Evolutionary conservation across 2,113 vertebrate genomes (phyloP), one percentile per base, ranked within the genome.

Genomic region (Pagrus major): DNA sequence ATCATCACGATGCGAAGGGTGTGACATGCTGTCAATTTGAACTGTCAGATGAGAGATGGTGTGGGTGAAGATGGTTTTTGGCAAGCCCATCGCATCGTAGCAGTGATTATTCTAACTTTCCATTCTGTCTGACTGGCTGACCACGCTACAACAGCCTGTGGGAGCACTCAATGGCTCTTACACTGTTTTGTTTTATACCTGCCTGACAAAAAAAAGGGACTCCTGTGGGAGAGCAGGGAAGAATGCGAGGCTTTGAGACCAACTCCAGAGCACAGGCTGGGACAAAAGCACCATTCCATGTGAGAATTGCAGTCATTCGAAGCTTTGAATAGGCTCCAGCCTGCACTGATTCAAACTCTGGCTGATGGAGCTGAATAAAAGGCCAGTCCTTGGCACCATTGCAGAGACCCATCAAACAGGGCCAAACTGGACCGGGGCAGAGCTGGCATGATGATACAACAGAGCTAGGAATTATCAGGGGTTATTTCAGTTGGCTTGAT

Each of bases 311-410:
- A 89, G 87, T 89, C 85, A 89, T 90, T 91, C 42, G 85, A 90
- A 88, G 78, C 68, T 87, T 82, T 94, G 91, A 94, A 92, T 86
- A 63, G 86, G 70, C 83, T 94, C 92, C 90, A 94, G 85, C 77
- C 84, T 83, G 86, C 75, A 81, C 81, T 82, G 90, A 91, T 92
- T 87, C 90, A 90, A 91, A 84, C 84, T 82, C 88, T 56, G 89
- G 89, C 90, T 89, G 90, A 94, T 92, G 88, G 90, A 90, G 87
- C 78, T 59, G 83, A 91, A 93, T 91, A 81, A 94, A 93, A 91
- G 85, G 85, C 88, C 87, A 89, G 76, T 76, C 51, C 60, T 85
- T 92, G 93, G 93, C 90, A 89, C 54, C 2, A 54, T 60, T 27
- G 64, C 76, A 89, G 71, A 87, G 84, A 71, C 74, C 77, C 76